Conservation (phyloP, 2,113 vertebrate genomes). For the Progne subis region DNA sequence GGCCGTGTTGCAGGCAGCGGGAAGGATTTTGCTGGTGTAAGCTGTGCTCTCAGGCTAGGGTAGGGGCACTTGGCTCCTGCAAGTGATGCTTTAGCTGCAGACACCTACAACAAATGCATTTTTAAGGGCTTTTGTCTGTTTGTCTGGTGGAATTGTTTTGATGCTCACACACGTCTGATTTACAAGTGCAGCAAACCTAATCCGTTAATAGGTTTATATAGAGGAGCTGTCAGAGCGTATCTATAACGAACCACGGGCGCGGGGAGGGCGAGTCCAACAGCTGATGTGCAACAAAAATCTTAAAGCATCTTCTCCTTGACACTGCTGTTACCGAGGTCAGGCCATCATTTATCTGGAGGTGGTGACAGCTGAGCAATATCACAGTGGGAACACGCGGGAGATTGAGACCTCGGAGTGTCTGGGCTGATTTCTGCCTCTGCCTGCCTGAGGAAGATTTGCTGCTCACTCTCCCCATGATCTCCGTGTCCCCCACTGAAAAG, state of each 20-base stretch:
- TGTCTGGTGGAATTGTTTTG: slow-evolving; percentile 50
- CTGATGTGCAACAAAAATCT: slow-evolving; percentile 53
- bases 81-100: background rate
- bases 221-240: background rate
- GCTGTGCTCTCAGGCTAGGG: slow-evolving; percentile 1
- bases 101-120: background rate
- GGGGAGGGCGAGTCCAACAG: background rate
- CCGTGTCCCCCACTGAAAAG: background rate
- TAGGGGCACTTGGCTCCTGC: background rate
- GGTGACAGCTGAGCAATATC: slow-evolving; percentile 53
- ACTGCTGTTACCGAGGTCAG: slow-evolving; percentile 41
- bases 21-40: slow-evolving; percentile 44
- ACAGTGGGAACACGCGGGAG: background rate
- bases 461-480: background rate
- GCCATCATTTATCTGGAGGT: slow-evolving; percentile 33
- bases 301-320: slow-evolving; percentile 54
- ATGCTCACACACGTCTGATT: background rate
- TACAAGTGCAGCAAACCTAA: slow-evolving; percentile 50
- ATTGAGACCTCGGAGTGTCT: slow-evolving; percentile 50
- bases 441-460: slow-evolving; percentile 50
- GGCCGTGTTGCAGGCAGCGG: slow-evolving; percentile 8
- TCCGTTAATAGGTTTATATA: slow-evolving; percentile 39
- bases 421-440: slow-evolving; percentile 37
- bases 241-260: background rate
- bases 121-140: slow-evolving; percentile 54